Conservation (phyloP, 1,140 invertebrate species). For the Physella acuta region DNA sequence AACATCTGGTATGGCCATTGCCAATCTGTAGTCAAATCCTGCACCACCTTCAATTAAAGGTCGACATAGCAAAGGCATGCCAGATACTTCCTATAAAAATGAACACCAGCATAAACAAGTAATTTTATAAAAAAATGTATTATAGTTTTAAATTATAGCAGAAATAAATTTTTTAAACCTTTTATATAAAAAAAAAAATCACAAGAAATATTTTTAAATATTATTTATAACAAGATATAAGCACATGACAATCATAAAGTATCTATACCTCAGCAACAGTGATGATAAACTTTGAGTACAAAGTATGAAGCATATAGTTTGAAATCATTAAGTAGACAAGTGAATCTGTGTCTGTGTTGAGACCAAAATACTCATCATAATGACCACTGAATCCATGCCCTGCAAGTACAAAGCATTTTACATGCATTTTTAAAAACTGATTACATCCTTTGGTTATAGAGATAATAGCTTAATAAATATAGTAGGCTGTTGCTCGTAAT, state of each 20-base stretch:
- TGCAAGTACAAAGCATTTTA: constrained; percentile 37
- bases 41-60: constrained; percentile 89
- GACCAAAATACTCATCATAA: constrained; percentile 96
- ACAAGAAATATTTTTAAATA: not conserved
- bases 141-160: not conserved
- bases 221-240: no score
- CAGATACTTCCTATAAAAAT: constrained; percentile 83
- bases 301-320: constrained; percentile 87
- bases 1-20: constrained; percentile 97
- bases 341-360: constrained; percentile 95
- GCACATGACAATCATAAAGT: no score
- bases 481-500: no score
- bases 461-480: no score
- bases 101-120: not conserved
- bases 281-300: constrained; percentile 76
- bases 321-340: constrained; percentile 92
- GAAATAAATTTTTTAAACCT: not conserved
- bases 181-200: not conserved
- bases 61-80: constrained; percentile 95
- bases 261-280: constrained; percentile 97
- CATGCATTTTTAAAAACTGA: not conserved
- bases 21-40: constrained; percentile 96
- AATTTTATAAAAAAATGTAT: not conserved
- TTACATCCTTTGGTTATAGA: no score
- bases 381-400: constrained; percentile 85